Percentiles rank a stretch among this genome's conserved stretches.
phyloP scores from a whole-genome alignment of 2,888 invertebrate genomes.

The Cosmopolites sordidus region DNA sequence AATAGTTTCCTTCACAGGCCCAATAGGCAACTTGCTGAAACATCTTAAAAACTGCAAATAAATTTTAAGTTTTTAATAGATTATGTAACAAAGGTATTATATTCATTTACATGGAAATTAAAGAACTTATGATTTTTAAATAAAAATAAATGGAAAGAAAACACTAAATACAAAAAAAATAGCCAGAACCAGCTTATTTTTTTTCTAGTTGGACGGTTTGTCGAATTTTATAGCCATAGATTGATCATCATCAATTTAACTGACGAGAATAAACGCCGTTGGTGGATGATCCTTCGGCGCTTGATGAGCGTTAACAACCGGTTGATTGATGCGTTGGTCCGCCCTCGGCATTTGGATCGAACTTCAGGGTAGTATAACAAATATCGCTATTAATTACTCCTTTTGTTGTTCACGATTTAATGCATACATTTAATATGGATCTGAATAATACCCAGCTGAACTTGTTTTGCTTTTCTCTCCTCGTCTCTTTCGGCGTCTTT shows the following conservation, averaged over 20 bases:
- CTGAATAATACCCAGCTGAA: constrained; percentile 15
- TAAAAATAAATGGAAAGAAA: too few relatives aligned
- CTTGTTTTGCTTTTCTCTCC: neutral
- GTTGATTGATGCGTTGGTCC: constrained; percentile 45
- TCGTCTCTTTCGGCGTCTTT: too few relatives aligned
- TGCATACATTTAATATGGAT: constrained; percentile 27
- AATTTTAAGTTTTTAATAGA: too few relatives aligned
- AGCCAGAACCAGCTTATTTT: too few relatives aligned
- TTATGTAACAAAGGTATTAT: too few relatives aligned
- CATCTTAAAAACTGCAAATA: too few relatives aligned
- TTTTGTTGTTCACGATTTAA: constrained; percentile 32
- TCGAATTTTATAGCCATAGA: constrained; percentile 28
- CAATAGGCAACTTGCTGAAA: too few relatives aligned
- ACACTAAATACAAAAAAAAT: too few relatives aligned
- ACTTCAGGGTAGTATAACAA: constrained; percentile 32
- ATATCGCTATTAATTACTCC: constrained; percentile 39
- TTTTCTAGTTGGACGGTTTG: constrained; percentile 15
- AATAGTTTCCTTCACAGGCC: too few relatives aligned
- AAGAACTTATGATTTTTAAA: too few relatives aligned
- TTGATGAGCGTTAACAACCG: constrained; percentile 46
- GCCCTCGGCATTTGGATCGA: constrained; percentile 33
- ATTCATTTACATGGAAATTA: too few relatives aligned
- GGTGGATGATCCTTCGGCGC: constrained; percentile 32
- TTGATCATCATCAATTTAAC: constrained; percentile 42
- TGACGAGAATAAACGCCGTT: constrained; percentile 27